Evolutionary conservation across 2,888 invertebrate genomes (phyloP).

Genomic region (Microctonus hyperodae): DNA sequence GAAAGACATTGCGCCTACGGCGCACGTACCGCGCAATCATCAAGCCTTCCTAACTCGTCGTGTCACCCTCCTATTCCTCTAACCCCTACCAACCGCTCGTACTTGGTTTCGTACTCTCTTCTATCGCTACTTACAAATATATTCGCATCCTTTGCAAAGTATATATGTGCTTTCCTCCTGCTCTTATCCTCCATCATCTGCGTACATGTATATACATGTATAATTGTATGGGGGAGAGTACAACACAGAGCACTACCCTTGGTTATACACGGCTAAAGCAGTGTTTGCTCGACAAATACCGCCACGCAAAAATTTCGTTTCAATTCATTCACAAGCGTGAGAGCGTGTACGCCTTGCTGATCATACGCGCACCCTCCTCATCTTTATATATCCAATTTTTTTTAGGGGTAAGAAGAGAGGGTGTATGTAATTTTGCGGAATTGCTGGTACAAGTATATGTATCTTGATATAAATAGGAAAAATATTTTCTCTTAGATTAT

Average conservation of each 20-base stretch:
- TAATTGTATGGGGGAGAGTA: too few species aligned
- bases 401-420: not conserved
- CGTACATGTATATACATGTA: too few species aligned
- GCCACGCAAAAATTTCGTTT: slow-evolving; percentile 53
- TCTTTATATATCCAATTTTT: not conserved
- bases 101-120: too few species aligned
- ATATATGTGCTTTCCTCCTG: slow-evolving; percentile 15
- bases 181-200: too few species aligned
- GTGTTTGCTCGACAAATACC: slow-evolving; percentile 54
- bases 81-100: not conserved
- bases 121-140: not conserved
- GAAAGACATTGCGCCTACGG: slow-evolving; percentile 21
- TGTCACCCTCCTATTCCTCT: not conserved
- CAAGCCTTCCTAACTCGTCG: slow-evolving; percentile 26
- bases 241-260: too few species aligned
- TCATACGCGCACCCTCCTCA: not conserved
- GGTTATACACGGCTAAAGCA: slow-evolving; percentile 41
- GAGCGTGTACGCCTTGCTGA: not conserved
- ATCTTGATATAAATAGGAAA: not conserved
- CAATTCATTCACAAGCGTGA: slow-evolving; percentile 41
- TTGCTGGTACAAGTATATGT: not conserved
- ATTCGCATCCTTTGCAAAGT: not conserved
- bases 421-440: not conserved
- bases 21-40: slow-evolving; percentile 36
- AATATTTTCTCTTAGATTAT: not conserved